Base-by-base conservation (phyloP, 2,888 invertebrate genomes). In the Frankliniella fusca region DNA sequence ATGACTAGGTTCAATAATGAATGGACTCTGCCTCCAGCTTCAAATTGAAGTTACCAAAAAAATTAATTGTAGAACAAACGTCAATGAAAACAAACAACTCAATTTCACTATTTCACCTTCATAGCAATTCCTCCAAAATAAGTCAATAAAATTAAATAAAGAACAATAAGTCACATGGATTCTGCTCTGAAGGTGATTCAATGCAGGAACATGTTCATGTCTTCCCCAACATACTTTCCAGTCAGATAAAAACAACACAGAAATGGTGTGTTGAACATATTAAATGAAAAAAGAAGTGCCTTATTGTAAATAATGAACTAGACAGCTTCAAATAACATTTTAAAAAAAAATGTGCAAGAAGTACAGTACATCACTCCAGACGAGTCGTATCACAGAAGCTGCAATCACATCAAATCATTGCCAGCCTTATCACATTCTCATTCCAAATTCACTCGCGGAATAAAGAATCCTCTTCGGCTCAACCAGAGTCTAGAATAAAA, bases 401-500 rank as follows among this genome's bases (percentile, higher is more conserved):
- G 70, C 70, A 76, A 76, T 76, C 70, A 76, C 70, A 76, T 76
- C 27, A 76, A 27, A 27, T 12, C 27, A 27, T 23, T 76, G 70
- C 70, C 70, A 76, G 70, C 70, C 27, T 27, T 27, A 76, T 15
- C 61, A 18, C 27, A 23, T 23, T 27, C 27, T 84, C 81, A 85
- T 70, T 85, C 84, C 81, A 84, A 81, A n/a, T 84, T 85, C 81
- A 85, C 84, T 79, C 84, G 83, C 7, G 85, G 83, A 18, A 85
- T 82, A 27, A 84, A 81, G 38, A 84, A 70, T 20, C 84, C 84
- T 76, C 85, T 82, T 82, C 85, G 84, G 88, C 92, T 93, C 86
- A 95, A 89, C 94, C 95, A 95, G 82, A 94, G 91, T 7, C 93
- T 93, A 89, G 0, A 89, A 90, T 49, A 79, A 38, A 81, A n/a